These are phyloP conservation scores for Oceanodroma leucorhoa DNA, from an alignment of 2,797 vertebrate species.

Conservation along the genomic window DNA sequence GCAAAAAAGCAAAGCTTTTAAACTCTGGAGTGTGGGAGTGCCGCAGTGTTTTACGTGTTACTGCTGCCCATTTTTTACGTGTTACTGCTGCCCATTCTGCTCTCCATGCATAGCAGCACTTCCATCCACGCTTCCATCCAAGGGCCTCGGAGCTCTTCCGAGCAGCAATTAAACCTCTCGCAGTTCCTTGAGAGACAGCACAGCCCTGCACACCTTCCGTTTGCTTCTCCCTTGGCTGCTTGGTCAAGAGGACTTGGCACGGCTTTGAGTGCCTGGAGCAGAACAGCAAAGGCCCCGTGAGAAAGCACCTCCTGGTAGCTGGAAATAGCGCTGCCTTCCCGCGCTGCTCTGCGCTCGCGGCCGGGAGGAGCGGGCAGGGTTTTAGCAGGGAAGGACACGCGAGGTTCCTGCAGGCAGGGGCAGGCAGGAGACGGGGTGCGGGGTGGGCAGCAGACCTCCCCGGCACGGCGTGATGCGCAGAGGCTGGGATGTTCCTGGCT, in stretches of 20 bases:
- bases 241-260: not conserved
- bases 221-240: not conserved
- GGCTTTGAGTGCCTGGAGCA: not conserved
- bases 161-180: not conserved
- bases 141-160: rapidly evolving
- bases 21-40: not conserved
- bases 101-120: not conserved
- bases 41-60: not conserved
- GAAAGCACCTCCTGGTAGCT: not conserved
- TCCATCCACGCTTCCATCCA: not conserved
- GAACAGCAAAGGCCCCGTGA: not conserved
- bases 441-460: not conserved
- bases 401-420: not conserved
- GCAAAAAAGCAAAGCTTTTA: not conserved
- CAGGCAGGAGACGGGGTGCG: not conserved
- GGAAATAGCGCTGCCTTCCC: not conserved
- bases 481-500: not conserved
- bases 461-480: rapidly evolving
- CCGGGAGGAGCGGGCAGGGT: not conserved
- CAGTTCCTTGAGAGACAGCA: not conserved
- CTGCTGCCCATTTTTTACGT: not conserved
- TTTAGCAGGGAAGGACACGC: not conserved
- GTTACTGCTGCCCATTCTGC: not conserved
- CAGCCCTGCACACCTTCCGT: not conserved
- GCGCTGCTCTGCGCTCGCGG: not conserved